phyloP scores from a whole-genome alignment of 2,113 vertebrate genomes.

The Helogale parvula region DNA sequence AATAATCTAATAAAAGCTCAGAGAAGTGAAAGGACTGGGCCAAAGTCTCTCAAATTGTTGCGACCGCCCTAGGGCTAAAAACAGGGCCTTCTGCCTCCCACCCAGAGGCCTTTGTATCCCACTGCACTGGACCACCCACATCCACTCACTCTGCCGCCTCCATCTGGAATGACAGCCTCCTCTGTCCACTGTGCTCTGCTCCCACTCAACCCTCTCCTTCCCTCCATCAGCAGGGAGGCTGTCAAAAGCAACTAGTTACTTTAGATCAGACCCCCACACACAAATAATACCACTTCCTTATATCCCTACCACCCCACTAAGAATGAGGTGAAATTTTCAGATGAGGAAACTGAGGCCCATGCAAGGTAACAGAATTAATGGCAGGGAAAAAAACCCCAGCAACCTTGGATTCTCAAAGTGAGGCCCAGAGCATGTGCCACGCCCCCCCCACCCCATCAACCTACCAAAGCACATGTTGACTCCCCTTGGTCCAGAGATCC shows the following conservation, averaged over 20 bases:
- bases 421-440: not conserved
- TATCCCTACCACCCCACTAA: not conserved
- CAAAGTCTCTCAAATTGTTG: not conserved
- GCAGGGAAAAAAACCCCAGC: no score
- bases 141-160: not conserved
- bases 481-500: not conserved
- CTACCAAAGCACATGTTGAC: not conserved
- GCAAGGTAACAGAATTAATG: not conserved
- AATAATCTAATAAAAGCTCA: not conserved
- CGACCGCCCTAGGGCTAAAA: not conserved
- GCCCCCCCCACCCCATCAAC: not conserved
- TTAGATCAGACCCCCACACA: not conserved
- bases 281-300: not conserved
- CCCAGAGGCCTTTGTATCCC: not conserved
- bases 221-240: not conserved
- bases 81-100: not conserved
- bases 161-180: not conserved
- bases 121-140: not conserved
- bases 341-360: not conserved
- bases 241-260: constrained; percentile 23
- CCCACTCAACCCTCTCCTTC: not conserved
- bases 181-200: not conserved
- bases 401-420: not conserved
- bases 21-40: not conserved
- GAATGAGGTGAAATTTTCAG: not conserved